Conservation (phyloP, 2,888 invertebrate species). For the Standfussiana lucernea region DNA sequence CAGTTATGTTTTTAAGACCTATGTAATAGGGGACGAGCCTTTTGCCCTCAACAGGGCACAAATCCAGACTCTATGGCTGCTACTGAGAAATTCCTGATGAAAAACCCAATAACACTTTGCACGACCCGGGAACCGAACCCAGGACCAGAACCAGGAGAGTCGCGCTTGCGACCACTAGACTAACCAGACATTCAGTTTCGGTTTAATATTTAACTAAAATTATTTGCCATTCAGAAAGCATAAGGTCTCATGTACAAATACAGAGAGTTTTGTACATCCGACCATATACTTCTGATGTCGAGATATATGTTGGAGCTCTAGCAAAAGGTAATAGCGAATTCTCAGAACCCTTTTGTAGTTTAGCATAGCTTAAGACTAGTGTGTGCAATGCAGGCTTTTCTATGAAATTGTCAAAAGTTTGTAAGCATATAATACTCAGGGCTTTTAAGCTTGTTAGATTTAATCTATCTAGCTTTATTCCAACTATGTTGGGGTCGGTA, state of each 20-base stretch:
- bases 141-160: too few relatives aligned
- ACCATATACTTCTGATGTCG: not conserved
- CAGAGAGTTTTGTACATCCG: not conserved
- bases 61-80: too few relatives aligned
- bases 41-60: too few relatives aligned
- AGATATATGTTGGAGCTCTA: not conserved
- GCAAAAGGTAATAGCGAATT: not conserved
- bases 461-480: not conserved
- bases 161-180: too few relatives aligned
- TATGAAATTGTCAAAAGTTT: not conserved
- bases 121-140: too few relatives aligned
- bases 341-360: conserved; percentile 7
- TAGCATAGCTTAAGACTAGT: not conserved
- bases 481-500: not conserved
- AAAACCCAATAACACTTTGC: too few relatives aligned
- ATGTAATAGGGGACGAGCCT: too few relatives aligned
- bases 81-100: too few relatives aligned
- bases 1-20: too few relatives aligned
- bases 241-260: not conserved
- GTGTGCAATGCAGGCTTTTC: not conserved
- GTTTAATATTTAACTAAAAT: not conserved
- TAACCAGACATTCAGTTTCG: too few relatives aligned
- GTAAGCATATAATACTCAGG: not conserved
- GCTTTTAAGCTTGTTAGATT: not conserved
- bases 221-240: not conserved